Percentiles rank a stretch among this genome's conserved stretches.
Evolutionary conservation across 2,888 invertebrate genomes (phyloP).

Genomic region (Euplagia quadripunctaria): DNA sequence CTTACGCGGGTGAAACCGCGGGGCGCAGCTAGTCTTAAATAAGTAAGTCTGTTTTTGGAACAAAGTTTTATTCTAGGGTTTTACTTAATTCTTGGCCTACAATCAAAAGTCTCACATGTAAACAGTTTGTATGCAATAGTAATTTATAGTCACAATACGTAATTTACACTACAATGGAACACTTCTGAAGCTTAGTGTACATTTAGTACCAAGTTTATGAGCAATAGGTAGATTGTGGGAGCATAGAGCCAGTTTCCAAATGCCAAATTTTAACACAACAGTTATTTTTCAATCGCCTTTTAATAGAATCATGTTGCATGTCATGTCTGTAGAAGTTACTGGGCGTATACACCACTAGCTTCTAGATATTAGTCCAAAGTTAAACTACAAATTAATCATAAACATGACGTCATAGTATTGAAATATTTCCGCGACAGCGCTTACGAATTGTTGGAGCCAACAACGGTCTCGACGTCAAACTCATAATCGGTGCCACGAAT

Average conservation of each 20-base stretch:
- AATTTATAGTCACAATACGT: neutral
- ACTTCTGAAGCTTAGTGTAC: neutral
- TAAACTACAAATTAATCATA: conserved; percentile 8
- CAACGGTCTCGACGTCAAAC: conserved; percentile 59
- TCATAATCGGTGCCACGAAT: conserved; percentile 68
- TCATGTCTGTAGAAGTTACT: neutral
- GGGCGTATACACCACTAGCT: neutral
- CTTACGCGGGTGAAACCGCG: too few species aligned
- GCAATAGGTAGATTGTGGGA: neutral
- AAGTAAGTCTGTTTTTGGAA: too few species aligned
- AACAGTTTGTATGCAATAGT: neutral
- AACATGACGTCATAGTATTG: conserved; percentile 23
- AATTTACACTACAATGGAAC: neutral
- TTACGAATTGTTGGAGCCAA: conserved; percentile 39
- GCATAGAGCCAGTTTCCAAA: neutral
- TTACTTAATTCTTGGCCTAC: too few species aligned
- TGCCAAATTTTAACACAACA: too few species aligned
- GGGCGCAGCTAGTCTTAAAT: too few species aligned
- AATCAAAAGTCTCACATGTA: too few species aligned
- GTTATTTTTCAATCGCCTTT: neutral
- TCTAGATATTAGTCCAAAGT: neutral
- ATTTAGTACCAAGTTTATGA: neutral
- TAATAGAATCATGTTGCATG: neutral
- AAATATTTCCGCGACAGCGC: conserved; percentile 29
- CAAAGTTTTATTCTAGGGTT: too few species aligned